Base-by-base conservation (phyloP, 2,888 invertebrate species). In the Physocephala rufipes region DNA sequence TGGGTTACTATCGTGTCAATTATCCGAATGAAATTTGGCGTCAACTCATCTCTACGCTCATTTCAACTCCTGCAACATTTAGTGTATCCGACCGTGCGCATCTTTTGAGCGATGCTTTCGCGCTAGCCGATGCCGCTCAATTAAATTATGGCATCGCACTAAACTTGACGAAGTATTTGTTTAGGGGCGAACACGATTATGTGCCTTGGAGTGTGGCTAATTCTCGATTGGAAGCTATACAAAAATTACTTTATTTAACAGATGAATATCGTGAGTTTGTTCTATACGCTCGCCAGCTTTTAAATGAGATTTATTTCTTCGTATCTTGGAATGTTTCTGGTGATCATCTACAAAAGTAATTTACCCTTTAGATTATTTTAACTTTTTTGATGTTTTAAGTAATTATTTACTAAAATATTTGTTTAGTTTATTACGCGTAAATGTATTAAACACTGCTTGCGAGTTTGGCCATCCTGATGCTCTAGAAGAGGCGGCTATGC, bases 1-100 rank as follows among this genome's bases (percentile, higher is more conserved):
- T 92, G 15, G 96, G 97, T 0, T 97, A 92, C 84, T 97, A 95
- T 84, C 89, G 95, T 71, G 95, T 97, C 0, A 95, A 95, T 82
- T 97, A 97, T 82, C 88, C 90, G 0, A 75, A 82, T 2, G 85
- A 87, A 0, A 89, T 91, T 79, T 96, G 96, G 96, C 76, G 85
- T 26, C 76, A 75, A 2, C 72, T 86, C 13, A 79, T 73, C 12
- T 79, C 83, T 0, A 83, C 87, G 2, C 81, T 91, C 0, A 75
- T 79, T 7, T 71, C 63, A 0, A 78, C 75, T 0, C 80, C 78
- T 2, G 5, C 49, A 12, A 74, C 73, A 85, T 83, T 93, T 1
- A 87, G 89, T 7, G 86, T 88, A 71, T 88, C 92, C 0, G 96
- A 97, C 82, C 89, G 94, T 76, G 90, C 94, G 0, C 92, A 94